Percentiles rank a stretch among this genome's conserved stretches.
Evolutionary conservation across 2,113 vertebrate genomes (phyloP).

Genomic region (Spheniscus mendiculus): DNA sequence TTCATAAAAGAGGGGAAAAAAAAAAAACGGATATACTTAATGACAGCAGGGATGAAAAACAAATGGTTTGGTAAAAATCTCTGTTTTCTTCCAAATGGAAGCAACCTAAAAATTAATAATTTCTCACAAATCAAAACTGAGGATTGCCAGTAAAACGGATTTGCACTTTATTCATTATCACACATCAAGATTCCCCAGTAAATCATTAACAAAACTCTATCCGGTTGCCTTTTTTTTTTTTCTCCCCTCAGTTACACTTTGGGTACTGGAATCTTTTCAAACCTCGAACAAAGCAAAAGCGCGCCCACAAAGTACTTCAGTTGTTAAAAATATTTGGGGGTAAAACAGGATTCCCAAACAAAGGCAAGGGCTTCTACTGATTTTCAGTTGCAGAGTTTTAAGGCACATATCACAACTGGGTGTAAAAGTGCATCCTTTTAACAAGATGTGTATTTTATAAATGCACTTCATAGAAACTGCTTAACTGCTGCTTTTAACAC

Average conservation of each 20-base stretch:
- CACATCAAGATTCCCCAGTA: slow-evolving; percentile 35
- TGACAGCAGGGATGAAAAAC: neutral
- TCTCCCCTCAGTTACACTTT: neutral
- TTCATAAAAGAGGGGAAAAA: neutral
- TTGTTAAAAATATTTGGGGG: slow-evolving; percentile 1
- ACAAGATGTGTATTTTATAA: neutral
- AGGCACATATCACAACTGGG: neutral
- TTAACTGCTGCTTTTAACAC: neutral
- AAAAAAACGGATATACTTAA: neutral
- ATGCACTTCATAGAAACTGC: neutral
- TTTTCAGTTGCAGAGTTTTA: neutral
- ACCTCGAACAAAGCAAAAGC: slow-evolving; percentile 1
- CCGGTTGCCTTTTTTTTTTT: neutral
- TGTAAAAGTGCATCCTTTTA: neutral
- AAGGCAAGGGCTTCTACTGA: neutral
- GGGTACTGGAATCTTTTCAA: neutral
- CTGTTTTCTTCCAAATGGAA: slow-evolving; percentile 11
- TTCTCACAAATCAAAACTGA: slow-evolving; percentile 42
- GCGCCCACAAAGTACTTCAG: neutral
- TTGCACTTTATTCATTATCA: slow-evolving; percentile 55
- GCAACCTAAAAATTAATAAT: slow-evolving; percentile 21
- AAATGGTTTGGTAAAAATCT: neutral
- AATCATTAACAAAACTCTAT: slow-evolving; percentile 31
- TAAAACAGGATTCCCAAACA: neutral
- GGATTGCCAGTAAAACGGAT: slow-evolving; percentile 10